Percentiles rank a stretch among this genome's conserved stretches.
phyloP scores from a whole-genome alignment of 2,888 invertebrate genomes.

The Polydrusus cervinus region DNA sequence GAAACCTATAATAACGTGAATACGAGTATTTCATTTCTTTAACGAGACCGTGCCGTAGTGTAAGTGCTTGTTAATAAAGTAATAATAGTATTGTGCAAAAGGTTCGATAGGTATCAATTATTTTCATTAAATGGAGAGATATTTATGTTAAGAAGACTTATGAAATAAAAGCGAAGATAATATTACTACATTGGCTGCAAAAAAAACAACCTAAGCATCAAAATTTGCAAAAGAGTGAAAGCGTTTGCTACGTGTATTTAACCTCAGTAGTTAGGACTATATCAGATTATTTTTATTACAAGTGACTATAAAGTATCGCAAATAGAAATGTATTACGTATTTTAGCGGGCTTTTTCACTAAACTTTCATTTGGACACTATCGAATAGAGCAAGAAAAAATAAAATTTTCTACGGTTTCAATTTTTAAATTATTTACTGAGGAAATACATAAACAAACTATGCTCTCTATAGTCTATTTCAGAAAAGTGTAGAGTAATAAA shows the following conservation, averaged over 20 bases:
- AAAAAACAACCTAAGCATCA: background rate
- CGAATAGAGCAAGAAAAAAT: no score
- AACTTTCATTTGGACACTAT: no score
- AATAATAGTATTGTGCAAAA: conserved; percentile 43
- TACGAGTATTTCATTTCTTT: conserved; percentile 25
- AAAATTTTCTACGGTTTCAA: no score
- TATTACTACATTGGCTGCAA: background rate
- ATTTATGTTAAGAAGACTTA: conserved; percentile 25
- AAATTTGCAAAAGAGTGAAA: background rate
- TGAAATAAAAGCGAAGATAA: conserved; percentile 2
- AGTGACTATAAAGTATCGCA: no score
- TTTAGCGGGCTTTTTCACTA: no score
- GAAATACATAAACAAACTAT: no score
- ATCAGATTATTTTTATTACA: no score
- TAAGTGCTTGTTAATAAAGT: conserved; percentile 39
- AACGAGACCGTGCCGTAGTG: conserved; percentile 30
- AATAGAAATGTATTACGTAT: no score
- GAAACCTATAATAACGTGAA: conserved; percentile 31
- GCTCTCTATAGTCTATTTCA: no score
- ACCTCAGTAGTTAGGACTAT: no score
- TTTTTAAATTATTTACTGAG: no score
- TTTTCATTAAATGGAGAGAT: conserved; percentile 40
- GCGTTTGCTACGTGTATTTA: background rate
- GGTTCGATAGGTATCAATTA: conserved; percentile 49
- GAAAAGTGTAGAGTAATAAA: no score